Evolutionary conservation across 2,113 vertebrate genomes (phyloP), one percentile per base, ranked within the genome.

Genomic region (Sciurus niger): DNA sequence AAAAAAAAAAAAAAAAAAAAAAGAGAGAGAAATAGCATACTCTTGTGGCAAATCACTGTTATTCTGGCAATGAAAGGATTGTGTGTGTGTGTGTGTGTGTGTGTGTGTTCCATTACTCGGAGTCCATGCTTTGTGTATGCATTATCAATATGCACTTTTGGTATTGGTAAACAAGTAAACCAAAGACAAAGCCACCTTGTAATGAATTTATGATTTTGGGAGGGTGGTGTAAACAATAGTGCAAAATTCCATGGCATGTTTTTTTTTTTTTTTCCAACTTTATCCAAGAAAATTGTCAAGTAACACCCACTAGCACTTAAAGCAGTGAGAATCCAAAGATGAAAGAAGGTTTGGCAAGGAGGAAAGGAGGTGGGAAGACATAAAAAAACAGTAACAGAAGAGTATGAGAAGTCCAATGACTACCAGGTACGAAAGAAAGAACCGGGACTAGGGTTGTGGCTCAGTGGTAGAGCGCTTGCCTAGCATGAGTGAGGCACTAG

Each of bases 11-110:
- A n/a, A n/a, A 8, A 46, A 46, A 46, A 46, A 46, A 46, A 46
- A 46, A 48, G 9, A 48, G 46, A 48, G 51, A 83, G 92, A 96
- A 93, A 89, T 68, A 94, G 79, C 22, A 63, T 14, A 67, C 4
- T 30, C 37, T 72, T 84, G 89, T 25, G 82, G 67, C 53, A 95
- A 97, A 92, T 91, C 58, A 77, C 93, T 89, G 53, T 80, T 88
- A 94, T 85, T 92, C 22, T 77, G 82, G 30, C 51, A 82, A 79
- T n/a, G 83, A 82, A 55, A 88, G 58, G 60, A 2, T 24, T 30
- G 16, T n/a, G 60, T 74, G 83, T 34, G 20, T 30, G 2, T 22
- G 0, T 68, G 40, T 46, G 20, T 72, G 30, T 24, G 3, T 6
- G 18, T 5, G 16, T 30, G 2, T 22, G 0, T 68, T 32, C 70